phyloP scores from a whole-genome alignment of 2,113 vertebrate genomes.

The Rhinolophus sinicus region DNA sequence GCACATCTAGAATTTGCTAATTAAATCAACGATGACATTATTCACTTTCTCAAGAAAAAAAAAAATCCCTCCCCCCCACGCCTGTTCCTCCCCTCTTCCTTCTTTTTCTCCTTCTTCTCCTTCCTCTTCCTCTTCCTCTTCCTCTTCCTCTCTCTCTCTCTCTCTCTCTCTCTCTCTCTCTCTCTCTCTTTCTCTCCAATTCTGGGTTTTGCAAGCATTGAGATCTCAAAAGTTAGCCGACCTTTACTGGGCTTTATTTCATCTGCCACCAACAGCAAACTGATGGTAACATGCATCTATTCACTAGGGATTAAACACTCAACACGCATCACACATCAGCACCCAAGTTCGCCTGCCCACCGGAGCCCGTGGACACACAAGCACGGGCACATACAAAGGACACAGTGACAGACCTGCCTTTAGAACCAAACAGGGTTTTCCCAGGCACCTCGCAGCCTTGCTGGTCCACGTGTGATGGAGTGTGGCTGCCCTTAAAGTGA shows the following conservation, averaged over 20 bases:
- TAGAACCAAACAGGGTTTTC: neutral
- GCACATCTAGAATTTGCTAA: conserved; percentile 90
- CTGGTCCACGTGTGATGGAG: neutral
- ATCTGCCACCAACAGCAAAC: neutral
- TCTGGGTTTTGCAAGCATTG: neutral
- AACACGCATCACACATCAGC: no score
- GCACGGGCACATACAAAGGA: neutral
- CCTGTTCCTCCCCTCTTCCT: neutral
- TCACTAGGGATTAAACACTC: neutral
- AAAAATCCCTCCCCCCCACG: neutral
- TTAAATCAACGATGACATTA: conserved; percentile 90
- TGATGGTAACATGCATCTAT: fast-evolving
- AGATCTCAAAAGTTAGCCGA: conserved; percentile 29
- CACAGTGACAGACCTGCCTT: neutral
- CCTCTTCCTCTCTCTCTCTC: neutral
- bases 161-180: neutral
- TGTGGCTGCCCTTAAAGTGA: neutral
- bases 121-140: neutral
- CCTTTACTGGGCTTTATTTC: conserved; percentile 30
- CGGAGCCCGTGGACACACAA: fast-evolving
- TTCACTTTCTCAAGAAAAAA: conserved; percentile 83
- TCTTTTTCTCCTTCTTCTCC: neutral
- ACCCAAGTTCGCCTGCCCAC: neutral
- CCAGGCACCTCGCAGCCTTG: neutral
- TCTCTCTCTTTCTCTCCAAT: neutral